Percentiles rank a stretch among this genome's conserved stretches.
Evolutionary conservation across 2,113 vertebrate species (phyloP).

Genomic region (Recurvirostra avosetta): DNA sequence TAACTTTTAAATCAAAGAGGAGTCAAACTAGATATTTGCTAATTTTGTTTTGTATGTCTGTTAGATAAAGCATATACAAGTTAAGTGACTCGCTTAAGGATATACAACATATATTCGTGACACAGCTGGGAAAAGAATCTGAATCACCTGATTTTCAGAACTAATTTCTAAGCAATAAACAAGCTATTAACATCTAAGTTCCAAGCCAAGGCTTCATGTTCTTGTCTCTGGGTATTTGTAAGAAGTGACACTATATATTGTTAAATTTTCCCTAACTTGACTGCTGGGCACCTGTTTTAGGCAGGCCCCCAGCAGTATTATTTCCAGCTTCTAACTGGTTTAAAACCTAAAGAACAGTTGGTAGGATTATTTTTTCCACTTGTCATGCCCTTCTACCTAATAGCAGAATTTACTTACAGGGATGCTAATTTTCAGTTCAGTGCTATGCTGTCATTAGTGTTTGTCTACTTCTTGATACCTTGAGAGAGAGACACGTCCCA

Average conservation of each 20-base stretch:
- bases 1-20: background rate
- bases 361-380: background rate
- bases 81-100: background rate
- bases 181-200: background rate
- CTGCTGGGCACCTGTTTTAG: background rate
- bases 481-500: background rate
- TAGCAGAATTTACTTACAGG: background rate
- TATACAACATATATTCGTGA: background rate
- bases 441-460: background rate
- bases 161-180: background rate
- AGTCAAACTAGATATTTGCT: background rate
- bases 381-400: background rate
- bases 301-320: background rate
- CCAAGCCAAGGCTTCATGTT: background rate
- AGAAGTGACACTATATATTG: background rate
- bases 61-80: background rate
- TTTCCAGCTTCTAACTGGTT: background rate
- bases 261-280: background rate
- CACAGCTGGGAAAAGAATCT: background rate
- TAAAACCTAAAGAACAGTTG: background rate
- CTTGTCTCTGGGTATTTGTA: background rate
- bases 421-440: background rate
- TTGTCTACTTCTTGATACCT: background rate
- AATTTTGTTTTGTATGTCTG: background rate
- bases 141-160: background rate